Base-by-base conservation (phyloP, 2,888 invertebrate genomes). In the Caradrina kadenii region DNA sequence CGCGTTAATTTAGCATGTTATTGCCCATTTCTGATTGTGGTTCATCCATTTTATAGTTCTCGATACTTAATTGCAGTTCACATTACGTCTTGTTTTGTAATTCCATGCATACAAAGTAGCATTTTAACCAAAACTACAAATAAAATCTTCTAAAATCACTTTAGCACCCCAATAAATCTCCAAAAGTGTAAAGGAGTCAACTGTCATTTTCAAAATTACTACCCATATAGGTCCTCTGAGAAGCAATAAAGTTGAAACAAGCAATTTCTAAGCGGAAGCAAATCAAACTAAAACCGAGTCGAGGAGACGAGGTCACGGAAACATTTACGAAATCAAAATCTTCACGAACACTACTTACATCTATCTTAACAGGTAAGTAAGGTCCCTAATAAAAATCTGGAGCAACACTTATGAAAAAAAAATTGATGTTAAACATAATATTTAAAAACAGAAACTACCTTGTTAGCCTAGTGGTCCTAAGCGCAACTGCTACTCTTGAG, bases 31-130 rank as follows among this genome's bases (percentile, higher is more conserved):
- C 39, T 26, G 63, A 52, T 61, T 60, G 63, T 62, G 45, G 68
- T 81, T 70, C 52, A 49, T 52, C 19, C 39, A 39, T 52, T 42
- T 48, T 17, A 56, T 54, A 60, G 21, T 61, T 56, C 55, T 45
- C 45, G 31, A 52, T 26, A 35, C 17, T 42, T 56, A 0, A 48
- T 39, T 19, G 3, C 45, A 2, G 50, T 4, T 8, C 11, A 22
- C 8, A 11, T 26, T 49, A n/a, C 17, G 5, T 13, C 8, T 19
- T 8, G n/a, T 11, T 69, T 45, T 67, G 21, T 8, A 48, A 64
- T 74, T 0, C 4, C 0, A 10, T 11, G 13, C 45, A 19, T 61
- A 2, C n/a, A 11, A 68, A 42, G 8, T 60, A n/a, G n/a, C n/a
- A n/a, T n/a, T n/a, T n/a, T n/a, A n/a, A n/a, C n/a, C n/a, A n/a